Conservation (phyloP, 2,888 invertebrate genomes). For the Noctua janthe region DNA sequence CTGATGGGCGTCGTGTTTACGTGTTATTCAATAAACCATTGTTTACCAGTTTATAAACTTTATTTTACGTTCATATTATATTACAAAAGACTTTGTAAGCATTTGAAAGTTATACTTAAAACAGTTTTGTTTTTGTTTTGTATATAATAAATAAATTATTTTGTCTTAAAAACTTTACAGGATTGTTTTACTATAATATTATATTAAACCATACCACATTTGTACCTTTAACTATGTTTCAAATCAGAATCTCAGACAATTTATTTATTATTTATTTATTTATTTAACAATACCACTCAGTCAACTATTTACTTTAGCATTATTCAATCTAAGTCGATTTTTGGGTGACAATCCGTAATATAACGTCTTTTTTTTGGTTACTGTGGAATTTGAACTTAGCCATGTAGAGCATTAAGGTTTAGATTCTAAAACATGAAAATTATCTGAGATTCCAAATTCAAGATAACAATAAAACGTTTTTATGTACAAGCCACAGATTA, state of each 20-base stretch:
- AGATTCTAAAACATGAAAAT: neutral
- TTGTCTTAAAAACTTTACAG: constrained; percentile 6
- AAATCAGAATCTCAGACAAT: constrained; percentile 1
- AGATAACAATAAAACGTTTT: neutral
- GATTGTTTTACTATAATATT: neutral
- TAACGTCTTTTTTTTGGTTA: too few relatives aligned
- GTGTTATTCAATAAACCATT: constrained; percentile 19
- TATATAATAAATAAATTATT: constrained; percentile 27
- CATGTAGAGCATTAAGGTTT: neutral
- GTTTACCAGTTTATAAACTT: constrained; percentile 27
- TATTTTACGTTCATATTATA: constrained; percentile 14
- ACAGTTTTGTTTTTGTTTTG: neutral
- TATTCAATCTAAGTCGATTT: neutral
- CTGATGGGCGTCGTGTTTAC: neutral
- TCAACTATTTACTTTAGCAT: neutral
- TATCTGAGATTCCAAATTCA: constrained; percentile 22
- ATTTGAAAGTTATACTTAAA: constrained; percentile 2
- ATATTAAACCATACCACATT: constrained; percentile 15
- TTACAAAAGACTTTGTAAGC: constrained; percentile 33
- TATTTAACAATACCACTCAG: too few relatives aligned
- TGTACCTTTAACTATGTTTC: constrained; percentile 22
- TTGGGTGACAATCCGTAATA: too few relatives aligned
- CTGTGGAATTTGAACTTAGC: neutral
- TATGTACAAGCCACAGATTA: neutral
- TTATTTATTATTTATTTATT: too few relatives aligned